These are phyloP conservation scores for Alethe castanea DNA, from an alignment of 2,113 vertebrate genomes.

Conservation along the genomic window DNA sequence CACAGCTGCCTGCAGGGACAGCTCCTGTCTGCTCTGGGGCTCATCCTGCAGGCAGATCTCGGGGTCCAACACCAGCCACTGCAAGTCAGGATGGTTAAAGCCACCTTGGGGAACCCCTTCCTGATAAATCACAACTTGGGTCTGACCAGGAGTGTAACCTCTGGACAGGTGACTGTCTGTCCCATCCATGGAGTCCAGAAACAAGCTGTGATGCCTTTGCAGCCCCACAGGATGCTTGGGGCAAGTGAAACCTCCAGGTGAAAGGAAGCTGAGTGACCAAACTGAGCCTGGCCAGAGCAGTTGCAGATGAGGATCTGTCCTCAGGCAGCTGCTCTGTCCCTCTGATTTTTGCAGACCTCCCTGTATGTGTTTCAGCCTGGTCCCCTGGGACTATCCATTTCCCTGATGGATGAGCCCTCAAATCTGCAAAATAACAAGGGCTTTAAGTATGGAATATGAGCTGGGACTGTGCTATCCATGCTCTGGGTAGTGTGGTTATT, in stretches of 20 bases:
- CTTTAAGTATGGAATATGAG: background rate
- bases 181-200: background rate
- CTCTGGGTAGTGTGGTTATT: background rate
- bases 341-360: background rate
- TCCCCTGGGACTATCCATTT: background rate
- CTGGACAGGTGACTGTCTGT: background rate
- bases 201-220: background rate
- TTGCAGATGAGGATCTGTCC: background rate
- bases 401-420: background rate
- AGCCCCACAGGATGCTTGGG: background rate
- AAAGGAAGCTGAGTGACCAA: background rate
- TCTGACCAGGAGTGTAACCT: background rate
- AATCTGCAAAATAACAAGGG: background rate
- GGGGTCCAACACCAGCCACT: background rate
- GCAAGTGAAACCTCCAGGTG: background rate
- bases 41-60: background rate
- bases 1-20: background rate
- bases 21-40: background rate
- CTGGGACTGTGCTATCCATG: background rate
- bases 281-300: background rate
- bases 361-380: background rate
- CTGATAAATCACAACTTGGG: background rate
- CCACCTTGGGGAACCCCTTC: background rate
- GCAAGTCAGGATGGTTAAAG: background rate
- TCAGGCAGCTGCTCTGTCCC: background rate